Conservation (phyloP, 2,888 invertebrate genomes). For the Spicauda simplicius region DNA sequence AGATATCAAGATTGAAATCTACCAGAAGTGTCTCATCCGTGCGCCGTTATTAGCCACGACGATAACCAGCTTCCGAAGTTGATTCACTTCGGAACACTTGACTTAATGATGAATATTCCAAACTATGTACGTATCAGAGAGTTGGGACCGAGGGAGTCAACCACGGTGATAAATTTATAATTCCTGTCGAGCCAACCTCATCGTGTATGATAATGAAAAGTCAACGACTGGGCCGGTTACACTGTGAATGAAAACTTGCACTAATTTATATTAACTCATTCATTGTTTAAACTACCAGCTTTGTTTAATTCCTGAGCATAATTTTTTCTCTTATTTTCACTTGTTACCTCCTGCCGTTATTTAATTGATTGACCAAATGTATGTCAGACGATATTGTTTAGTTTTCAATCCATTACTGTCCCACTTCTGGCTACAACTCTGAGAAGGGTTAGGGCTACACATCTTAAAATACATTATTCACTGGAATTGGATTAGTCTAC, state of each 20-base stretch:
- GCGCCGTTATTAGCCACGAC: conserved; percentile 48
- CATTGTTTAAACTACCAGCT: conserved; percentile 43
- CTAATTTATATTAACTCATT: conserved; percentile 40
- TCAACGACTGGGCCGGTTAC: conserved; percentile 57
- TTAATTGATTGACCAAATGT: not conserved
- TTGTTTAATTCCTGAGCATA: conserved; percentile 32
- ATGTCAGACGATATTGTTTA: too few relatives aligned
- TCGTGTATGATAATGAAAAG: conserved; percentile 72
- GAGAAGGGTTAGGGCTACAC: too few relatives aligned
- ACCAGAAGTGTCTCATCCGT: conserved; percentile 51
- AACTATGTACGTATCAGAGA: conserved; percentile 47
- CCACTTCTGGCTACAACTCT: too few relatives aligned
- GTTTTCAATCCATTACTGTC: too few relatives aligned
- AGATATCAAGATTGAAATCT: conserved; percentile 55
- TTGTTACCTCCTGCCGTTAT: not conserved
- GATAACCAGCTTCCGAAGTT: conserved; percentile 53
- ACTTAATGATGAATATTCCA: conserved; percentile 58
- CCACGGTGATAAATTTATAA: conserved; percentile 67
- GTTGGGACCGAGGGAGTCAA: conserved; percentile 48
- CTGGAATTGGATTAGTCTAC: too few relatives aligned
- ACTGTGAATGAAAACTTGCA: conserved; percentile 51
- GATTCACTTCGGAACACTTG: conserved; percentile 44
- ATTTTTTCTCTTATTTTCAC: conserved; percentile 37
- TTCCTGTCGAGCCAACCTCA: conserved; percentile 60
- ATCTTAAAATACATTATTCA: too few relatives aligned